Evolutionary conservation across 2,113 vertebrate species (phyloP).

Genomic region (Microtus ochrogaster): DNA sequence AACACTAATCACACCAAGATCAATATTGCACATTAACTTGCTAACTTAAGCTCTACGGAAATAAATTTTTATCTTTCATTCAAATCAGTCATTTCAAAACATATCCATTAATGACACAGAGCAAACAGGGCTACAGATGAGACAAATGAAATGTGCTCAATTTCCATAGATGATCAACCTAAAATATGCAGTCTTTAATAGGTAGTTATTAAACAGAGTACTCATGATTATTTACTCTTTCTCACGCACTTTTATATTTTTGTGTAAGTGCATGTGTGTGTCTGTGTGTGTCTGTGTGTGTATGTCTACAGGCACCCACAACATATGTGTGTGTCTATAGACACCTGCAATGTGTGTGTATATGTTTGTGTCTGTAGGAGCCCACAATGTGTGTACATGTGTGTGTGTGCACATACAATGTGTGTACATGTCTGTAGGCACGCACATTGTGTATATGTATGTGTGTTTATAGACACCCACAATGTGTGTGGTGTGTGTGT

Average conservation of each 20-base stretch:
- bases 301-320: neutral
- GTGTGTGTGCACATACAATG: neutral
- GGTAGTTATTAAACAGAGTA: neutral
- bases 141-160: neutral
- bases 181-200: neutral
- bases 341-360: neutral
- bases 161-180: neutral
- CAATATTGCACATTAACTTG: neutral
- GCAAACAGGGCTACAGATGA: neutral
- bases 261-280: neutral
- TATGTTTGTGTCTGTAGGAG: neutral
- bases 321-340: neutral
- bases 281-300: neutral
- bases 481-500: neutral
- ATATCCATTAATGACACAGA: neutral
- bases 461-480: neutral
- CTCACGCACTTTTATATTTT: neutral
- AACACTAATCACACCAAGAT: neutral
- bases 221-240: neutral
- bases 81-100: slow-evolving; percentile 3
- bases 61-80: neutral
- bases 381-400: neutral
- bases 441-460: neutral
- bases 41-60: neutral
- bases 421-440: neutral